Conservation (phyloP, 2,888 invertebrate genomes). For the Hemicrepidius hirtus region DNA sequence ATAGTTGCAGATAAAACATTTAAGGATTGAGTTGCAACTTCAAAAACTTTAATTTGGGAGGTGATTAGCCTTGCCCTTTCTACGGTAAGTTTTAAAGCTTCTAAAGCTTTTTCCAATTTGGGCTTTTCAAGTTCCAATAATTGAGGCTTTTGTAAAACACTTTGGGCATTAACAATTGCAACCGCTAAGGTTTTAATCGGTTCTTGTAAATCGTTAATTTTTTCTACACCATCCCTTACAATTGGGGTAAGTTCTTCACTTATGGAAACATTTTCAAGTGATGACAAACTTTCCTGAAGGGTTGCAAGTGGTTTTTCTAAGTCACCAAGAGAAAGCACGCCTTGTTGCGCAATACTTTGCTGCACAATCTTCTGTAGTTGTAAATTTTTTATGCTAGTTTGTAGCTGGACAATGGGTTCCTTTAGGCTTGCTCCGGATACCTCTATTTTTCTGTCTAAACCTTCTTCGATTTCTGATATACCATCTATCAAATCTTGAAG, state of each 20-base stretch:
- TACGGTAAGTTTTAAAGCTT: slow-evolving; percentile 25
- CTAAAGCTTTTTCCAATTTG: slow-evolving; percentile 32
- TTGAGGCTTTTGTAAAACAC: slow-evolving; percentile 21
- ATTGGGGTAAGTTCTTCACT: not conserved
- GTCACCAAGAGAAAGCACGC: not conserved
- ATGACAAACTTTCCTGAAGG: slow-evolving; percentile 1
- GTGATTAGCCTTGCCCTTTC: slow-evolving; percentile 30
- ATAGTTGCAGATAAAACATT: slow-evolving; percentile 20
- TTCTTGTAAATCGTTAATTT: slow-evolving; percentile 7
- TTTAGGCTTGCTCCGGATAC: slow-evolving; percentile 13
- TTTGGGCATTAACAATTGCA: not conserved
- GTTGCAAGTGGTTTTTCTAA: slow-evolving; percentile 1
- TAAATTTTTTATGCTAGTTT: slow-evolving; percentile 35
- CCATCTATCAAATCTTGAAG: slow-evolving; percentile 34
- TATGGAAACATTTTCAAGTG: not conserved
- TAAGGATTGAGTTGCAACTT: slow-evolving; percentile 23
- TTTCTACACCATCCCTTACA: not conserved
- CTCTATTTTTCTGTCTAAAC: not conserved
- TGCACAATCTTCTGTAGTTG: not conserved
- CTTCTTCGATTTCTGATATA: slow-evolving; percentile 3
- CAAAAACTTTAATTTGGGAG: slow-evolving; percentile 9
- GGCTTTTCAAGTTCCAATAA: slow-evolving; percentile 22
- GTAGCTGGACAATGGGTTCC: slow-evolving; percentile 36
- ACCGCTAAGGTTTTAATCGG: slow-evolving; percentile 12
- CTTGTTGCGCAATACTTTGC: not conserved